phyloP scores from a whole-genome alignment of 2,797 vertebrate genomes.

The Sebastes wilsoni region DNA sequence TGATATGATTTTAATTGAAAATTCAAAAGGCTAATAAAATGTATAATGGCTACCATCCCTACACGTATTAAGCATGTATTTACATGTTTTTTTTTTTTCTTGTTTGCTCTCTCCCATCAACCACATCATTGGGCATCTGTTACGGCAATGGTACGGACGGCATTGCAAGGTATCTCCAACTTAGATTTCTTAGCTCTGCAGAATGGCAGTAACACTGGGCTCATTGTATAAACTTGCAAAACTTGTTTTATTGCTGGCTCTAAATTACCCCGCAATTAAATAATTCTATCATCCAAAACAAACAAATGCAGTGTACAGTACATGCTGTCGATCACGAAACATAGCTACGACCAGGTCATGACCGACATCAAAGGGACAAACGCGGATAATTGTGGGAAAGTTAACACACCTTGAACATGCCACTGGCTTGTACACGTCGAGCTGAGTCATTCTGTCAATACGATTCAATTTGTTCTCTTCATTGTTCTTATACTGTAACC shows the following conservation, averaged over 20 bases:
- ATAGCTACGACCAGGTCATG: background rate
- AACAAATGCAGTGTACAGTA: background rate
- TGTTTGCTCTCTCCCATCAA: background rate
- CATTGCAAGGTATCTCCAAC: background rate
- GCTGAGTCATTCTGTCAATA: background rate
- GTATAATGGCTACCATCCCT: background rate
- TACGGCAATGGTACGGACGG: background rate
- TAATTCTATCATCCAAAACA: slow-evolving; percentile 2
- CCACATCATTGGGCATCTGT: background rate
- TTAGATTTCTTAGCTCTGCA: background rate
- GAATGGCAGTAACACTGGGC: background rate
- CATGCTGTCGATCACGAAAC: background rate
- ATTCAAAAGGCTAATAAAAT: background rate
- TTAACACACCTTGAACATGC: background rate
- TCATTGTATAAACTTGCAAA: background rate
- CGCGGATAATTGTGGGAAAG: slow-evolving; percentile 9
- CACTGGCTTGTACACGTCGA: background rate
- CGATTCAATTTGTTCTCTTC: slow-evolving; percentile 1
- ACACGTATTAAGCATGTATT: background rate
- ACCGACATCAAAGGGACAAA: slow-evolving; percentile 6
- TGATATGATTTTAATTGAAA: background rate
- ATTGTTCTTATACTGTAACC: background rate
- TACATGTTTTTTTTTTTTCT: background rate
- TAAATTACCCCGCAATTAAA: slow-evolving; percentile 22
- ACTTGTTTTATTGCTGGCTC: slow-evolving; percentile 23